Conservation (phyloP, 1,140 invertebrate genomes). For the Zaprionus vittiger region DNA sequence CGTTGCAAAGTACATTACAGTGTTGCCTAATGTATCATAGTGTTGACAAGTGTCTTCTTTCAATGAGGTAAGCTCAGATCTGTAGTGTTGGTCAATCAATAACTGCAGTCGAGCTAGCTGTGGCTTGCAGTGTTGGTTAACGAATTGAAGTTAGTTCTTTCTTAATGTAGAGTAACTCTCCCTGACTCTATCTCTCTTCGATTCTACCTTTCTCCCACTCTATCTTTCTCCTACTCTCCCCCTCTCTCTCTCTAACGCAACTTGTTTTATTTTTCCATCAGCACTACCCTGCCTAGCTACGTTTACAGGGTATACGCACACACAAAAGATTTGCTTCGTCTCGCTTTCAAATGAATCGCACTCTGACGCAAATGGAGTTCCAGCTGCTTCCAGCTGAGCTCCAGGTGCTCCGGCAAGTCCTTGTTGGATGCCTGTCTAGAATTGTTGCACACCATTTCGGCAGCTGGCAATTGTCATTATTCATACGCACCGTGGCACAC, state of each 20-base stretch:
- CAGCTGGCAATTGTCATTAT: conserved; percentile 70
- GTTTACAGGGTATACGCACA: neutral
- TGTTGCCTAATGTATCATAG: no score
- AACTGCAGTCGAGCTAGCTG: no score
- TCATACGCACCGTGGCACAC: conserved; percentile 71
- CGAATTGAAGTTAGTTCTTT: no score
- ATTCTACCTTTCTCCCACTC: neutral
- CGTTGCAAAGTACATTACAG: no score
- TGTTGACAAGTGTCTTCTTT: no score
- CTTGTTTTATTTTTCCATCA: neutral
- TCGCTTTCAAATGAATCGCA: conserved; percentile 30
- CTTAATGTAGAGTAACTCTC: no score
- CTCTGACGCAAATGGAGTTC: conserved; percentile 33
- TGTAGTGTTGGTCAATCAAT: no score
- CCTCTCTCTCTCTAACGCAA: neutral
- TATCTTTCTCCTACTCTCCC: neutral
- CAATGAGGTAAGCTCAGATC: no score
- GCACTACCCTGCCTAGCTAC: neutral
- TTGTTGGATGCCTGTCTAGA: conserved; percentile 11
- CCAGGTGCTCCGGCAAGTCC: conserved; percentile 34
- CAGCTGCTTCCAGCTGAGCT: conserved; percentile 36
- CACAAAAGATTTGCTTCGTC: conserved; percentile 15
- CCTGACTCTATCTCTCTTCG: no score
- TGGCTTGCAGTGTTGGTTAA: no score
- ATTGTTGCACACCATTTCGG: conserved; percentile 57